Evolutionary conservation across 2,113 vertebrate species (phyloP).

Genomic region (Fukomys damarensis): DNA sequence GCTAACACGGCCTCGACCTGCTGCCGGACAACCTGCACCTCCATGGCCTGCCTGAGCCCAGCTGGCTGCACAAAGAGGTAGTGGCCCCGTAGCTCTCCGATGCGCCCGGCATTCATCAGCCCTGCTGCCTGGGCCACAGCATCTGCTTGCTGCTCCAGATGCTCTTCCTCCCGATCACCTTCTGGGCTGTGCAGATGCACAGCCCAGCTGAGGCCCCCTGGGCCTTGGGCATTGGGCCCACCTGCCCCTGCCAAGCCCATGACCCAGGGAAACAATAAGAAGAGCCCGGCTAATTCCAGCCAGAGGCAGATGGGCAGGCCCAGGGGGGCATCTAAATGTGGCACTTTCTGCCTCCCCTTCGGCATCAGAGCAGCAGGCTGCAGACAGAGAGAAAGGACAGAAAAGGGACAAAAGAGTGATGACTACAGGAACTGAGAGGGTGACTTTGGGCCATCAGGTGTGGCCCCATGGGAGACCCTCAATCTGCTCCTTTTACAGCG

Average conservation of each 20-base stretch:
- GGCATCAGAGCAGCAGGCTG: constrained; percentile 87
- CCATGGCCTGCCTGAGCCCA: accelerated
- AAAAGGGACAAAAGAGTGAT: neutral
- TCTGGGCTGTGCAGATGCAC: constrained; percentile 85
- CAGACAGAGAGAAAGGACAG: neutral
- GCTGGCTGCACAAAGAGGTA: constrained; percentile 89
- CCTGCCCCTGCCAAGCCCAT: constrained; percentile 60
- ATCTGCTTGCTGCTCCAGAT: constrained; percentile 85
- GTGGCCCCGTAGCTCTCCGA: constrained; percentile 94
- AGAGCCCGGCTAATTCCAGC: constrained; percentile 75
- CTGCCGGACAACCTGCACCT: constrained; percentile 63
- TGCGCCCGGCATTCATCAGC: constrained; percentile 93
- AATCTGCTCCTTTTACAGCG: neutral
- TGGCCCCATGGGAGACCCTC: neutral
- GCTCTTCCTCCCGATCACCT: constrained; percentile 70
- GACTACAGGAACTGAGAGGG: neutral
- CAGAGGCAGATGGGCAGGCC: constrained; percentile 83
- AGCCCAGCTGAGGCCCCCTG: constrained; percentile 89
- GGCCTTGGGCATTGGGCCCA: neutral
- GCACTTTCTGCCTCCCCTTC: constrained; percentile 79
- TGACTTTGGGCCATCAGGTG: too few relatives aligned
- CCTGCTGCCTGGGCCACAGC: constrained; percentile 90
- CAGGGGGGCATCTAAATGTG: constrained; percentile 81
- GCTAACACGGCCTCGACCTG: constrained; percentile 86
- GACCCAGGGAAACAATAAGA: constrained; percentile 47